Evolutionary conservation across 2,113 vertebrate species (phyloP).

Genomic region (Syngnathus floridae): DNA sequence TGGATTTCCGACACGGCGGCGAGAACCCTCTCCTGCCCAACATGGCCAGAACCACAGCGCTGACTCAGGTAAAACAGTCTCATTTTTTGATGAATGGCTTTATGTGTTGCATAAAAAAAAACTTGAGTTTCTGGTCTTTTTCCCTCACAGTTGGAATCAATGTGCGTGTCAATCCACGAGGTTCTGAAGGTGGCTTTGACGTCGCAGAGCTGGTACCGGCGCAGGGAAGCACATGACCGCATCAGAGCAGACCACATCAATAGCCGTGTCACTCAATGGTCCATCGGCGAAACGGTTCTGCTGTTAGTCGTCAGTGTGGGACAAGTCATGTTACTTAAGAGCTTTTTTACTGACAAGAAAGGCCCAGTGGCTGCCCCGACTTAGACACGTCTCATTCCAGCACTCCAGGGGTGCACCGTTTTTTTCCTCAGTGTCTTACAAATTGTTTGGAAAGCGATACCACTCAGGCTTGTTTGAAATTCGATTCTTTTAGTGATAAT

Average conservation of each 20-base stretch:
- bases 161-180: slow-evolving; percentile 83
- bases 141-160: slow-evolving; percentile 77
- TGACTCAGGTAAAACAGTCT: slow-evolving; percentile 78
- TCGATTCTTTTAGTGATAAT: slow-evolving; percentile 4
- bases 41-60: slow-evolving; percentile 70
- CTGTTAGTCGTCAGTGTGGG: slow-evolving; percentile 80
- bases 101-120: no score
- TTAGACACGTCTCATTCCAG: slow-evolving; percentile 35
- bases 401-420: background rate
- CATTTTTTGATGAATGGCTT: no score
- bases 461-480: slow-evolving; percentile 6
- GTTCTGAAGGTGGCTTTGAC: slow-evolving; percentile 78
- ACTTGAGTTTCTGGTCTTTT: background rate
- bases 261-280: slow-evolving; percentile 78
- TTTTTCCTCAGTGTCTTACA: background rate
- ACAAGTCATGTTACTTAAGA: slow-evolving; percentile 83
- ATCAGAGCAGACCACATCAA: slow-evolving; percentile 77
- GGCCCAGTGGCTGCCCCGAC: slow-evolving; percentile 49
- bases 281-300: slow-evolving; percentile 75
- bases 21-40: slow-evolving; percentile 74
- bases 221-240: slow-evolving; percentile 81
- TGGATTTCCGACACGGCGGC: slow-evolving; percentile 79
- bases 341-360: slow-evolving; percentile 83
- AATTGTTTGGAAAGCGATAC: slow-evolving; percentile 12
- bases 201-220: slow-evolving; percentile 80